phyloP scores from a whole-genome alignment of 1,140 invertebrate species.

The Tribolium castaneum region DNA sequence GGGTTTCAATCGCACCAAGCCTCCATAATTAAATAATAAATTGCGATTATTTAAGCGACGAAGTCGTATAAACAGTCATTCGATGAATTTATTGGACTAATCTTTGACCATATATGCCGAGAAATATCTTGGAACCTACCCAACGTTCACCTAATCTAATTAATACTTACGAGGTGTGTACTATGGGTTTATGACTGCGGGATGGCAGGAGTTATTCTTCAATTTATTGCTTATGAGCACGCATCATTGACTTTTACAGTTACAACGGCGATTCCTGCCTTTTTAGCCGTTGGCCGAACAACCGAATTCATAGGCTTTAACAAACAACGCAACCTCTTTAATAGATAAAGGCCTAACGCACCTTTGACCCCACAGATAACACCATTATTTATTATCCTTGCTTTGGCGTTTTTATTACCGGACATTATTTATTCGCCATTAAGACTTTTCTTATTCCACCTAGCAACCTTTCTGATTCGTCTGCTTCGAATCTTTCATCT shows the following conservation, averaged over 20 bases:
- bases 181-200: slow-evolving; percentile 18
- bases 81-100: slow-evolving; percentile 14
- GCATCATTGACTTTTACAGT: slow-evolving; percentile 4
- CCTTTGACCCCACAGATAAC: neutral
- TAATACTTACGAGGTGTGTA: slow-evolving; percentile 28
- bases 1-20: slow-evolving; percentile 11
- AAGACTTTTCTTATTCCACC: neutral
- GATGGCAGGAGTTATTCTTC: neutral
- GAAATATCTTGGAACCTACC: slow-evolving; percentile 27
- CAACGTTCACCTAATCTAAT: slow-evolving; percentile 32
- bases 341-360: neutral
- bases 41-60: slow-evolving; percentile 26
- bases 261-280: neutral
- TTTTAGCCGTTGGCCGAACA: neutral
- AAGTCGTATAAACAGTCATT: neutral
- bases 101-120: slow-evolving; percentile 16
- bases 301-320: neutral
- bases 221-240: slow-evolving; percentile 14
- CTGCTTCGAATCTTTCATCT: neutral
- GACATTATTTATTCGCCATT: neutral
- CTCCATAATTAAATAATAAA: slow-evolving; percentile 35
- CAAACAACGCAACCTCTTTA: neutral
- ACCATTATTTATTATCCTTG: neutral
- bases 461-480: neutral
- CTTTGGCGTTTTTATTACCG: neutral